Base-by-base conservation (phyloP, 2,113 vertebrate species). In the Kryptolebias marmoratus region DNA sequence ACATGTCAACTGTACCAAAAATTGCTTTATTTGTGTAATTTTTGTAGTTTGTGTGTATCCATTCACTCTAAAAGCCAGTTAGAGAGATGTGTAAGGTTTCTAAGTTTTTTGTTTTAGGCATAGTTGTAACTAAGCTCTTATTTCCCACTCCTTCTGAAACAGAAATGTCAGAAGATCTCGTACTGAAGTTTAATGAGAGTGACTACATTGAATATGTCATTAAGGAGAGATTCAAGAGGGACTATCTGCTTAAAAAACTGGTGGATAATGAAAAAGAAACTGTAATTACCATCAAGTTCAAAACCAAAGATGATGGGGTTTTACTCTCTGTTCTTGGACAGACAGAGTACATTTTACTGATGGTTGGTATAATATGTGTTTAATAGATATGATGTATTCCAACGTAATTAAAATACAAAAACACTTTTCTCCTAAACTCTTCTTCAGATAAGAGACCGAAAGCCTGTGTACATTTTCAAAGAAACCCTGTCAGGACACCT, bases 151-250 rank as follows among this genome's bases (percentile, higher is more conserved):
- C 14, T 59, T 81, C 39, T 73, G 14, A 5, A 48, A 73, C 68
- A 94, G 93, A 85, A 73, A 75, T 91, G 11, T 88, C 91, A 44
- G 87, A 93, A 36, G 75, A 93, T 59, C 64, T 90, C 71, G 91
- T 87, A 4, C 32, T 94, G 59, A 64, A 62, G 42, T 85, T 95
- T 13, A 75, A 68, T 73, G 88, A 86, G 5, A 82, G 80, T 32
- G 82, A 84, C 11, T 86, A 90, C 70, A 73, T 95, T 62, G 88
- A 93, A 54, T 94, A 90, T 88, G 72, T 90, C 5, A 68, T 94
- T 49, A 93, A 93, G 63, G 93, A 95, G 87, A 87, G 60, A 69
- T 91, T 92, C 75, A 92, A 79, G 58, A 91, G 93, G 80, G 89
- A 90, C 10, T 75, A 88, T 58, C 76, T 88, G 65, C 64, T 94